Evolutionary conservation across 2,888 invertebrate genomes (phyloP).

Genomic region (Ptilodon capucinus): DNA sequence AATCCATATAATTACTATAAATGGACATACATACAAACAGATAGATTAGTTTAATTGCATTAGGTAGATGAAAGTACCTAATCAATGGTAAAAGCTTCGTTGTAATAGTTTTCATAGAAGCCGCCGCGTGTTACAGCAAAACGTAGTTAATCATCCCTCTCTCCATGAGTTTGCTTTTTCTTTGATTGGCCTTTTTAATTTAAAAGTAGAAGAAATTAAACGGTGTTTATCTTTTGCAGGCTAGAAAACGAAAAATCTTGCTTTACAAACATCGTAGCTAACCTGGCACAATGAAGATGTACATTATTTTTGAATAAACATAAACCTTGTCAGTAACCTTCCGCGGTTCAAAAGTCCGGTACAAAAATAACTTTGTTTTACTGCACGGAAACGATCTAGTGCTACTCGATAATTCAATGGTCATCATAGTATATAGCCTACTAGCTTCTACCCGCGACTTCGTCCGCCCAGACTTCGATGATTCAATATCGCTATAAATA

Average conservation of each 20-base stretch:
- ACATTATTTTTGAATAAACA: background rate
- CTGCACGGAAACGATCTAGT: background rate
- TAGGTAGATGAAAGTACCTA: too few species aligned
- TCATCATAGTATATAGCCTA: too few species aligned
- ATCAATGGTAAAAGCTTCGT: slow-evolving; percentile 33
- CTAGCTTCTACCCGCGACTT: too few species aligned
- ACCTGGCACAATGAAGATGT: background rate
- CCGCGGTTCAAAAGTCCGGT: slow-evolving; percentile 4
- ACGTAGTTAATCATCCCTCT: slow-evolving; percentile 18
- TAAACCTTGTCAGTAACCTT: background rate
- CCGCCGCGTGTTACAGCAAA: slow-evolving; percentile 19
- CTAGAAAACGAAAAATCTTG: too few species aligned
- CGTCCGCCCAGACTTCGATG: too few species aligned
- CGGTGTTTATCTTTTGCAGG: background rate
- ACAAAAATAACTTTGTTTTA: slow-evolving; percentile 4
- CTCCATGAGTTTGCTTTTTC: slow-evolving; percentile 16
- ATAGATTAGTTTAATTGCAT: slow-evolving; percentile 43
- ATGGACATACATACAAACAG: slow-evolving; percentile 20
- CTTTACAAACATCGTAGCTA: background rate
- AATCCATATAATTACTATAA: background rate
- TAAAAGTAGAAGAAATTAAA: too few species aligned
- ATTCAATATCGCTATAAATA: too few species aligned
- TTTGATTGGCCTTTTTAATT: slow-evolving; percentile 1
- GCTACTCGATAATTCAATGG: too few species aligned
- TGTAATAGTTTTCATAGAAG: slow-evolving; percentile 19